Evolutionary conservation across 2,113 vertebrate species (phyloP).

Genomic region (Indicator maculatus): DNA sequence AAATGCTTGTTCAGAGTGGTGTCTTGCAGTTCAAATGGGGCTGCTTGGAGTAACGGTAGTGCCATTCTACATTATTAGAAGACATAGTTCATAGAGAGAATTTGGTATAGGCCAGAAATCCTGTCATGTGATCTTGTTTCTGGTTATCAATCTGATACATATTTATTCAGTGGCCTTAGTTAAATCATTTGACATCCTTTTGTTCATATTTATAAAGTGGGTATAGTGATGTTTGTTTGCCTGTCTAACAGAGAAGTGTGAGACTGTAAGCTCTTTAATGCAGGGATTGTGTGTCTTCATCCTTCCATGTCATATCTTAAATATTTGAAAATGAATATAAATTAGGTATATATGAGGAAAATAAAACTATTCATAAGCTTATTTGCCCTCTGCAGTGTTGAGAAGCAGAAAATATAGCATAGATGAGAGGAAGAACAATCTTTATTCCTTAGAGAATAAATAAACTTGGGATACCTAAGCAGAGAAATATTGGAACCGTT

Average conservation of each 20-base stretch:
- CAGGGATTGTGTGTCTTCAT: slow-evolving; percentile 18
- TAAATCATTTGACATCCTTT: slow-evolving; percentile 26
- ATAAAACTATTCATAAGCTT: slow-evolving; percentile 40
- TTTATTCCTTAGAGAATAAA: slow-evolving; percentile 44
- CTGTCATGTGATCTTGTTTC: not conserved
- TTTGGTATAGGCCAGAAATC: not conserved
- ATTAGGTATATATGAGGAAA: slow-evolving; percentile 43
- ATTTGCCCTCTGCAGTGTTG: not conserved
- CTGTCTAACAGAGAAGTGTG: slow-evolving; percentile 8
- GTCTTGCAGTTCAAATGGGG: not conserved
- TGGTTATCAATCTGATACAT: not conserved
- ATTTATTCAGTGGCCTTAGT: slow-evolving; percentile 26
- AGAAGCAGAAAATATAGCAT: slow-evolving; percentile 14
- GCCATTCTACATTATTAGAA: not conserved
- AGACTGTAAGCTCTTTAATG: slow-evolving; percentile 43
- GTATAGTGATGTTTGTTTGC: slow-evolving; percentile 42
- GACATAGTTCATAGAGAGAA: not conserved
- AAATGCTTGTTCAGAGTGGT: not conserved
- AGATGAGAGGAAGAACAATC: slow-evolving; percentile 29
- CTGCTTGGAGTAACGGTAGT: not conserved
- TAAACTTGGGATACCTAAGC: slow-evolving; percentile 40
- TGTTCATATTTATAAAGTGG: slow-evolving; percentile 31
- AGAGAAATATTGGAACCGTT: slow-evolving; percentile 32
- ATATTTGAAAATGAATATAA: slow-evolving; percentile 64
- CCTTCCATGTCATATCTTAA: slow-evolving; percentile 44